phyloP scores from a whole-genome alignment of 1,140 invertebrate species.

The Drosophila funebris region DNA sequence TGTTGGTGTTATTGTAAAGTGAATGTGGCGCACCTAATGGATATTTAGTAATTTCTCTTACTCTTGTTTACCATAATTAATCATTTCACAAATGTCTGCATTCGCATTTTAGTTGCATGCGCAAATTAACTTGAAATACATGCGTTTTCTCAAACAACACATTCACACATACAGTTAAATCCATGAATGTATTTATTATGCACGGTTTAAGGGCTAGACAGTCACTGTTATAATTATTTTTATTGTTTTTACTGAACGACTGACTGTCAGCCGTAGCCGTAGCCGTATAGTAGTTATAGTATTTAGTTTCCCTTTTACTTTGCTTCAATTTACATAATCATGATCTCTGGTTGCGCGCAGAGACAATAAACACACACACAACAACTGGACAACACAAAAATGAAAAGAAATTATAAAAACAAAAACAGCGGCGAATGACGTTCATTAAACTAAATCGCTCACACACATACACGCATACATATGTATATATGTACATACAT shows the following conservation, averaged over 20 bases:
- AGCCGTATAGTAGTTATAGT: constrained; percentile 48
- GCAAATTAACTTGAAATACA: constrained; percentile 46
- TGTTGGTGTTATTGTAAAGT: constrained; percentile 41
- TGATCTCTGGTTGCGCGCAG: constrained; percentile 53
- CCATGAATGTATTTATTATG: constrained; percentile 25
- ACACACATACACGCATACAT: constrained; percentile 15
- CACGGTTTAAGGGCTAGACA: constrained; percentile 31
- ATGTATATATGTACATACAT: constrained; percentile 9
- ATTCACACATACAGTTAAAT: constrained; percentile 27
- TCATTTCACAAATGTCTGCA: constrained; percentile 42
- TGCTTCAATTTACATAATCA: constrained; percentile 78
- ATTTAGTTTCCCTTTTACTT: constrained; percentile 81
- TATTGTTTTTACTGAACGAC: constrained; percentile 8
- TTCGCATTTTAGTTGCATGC: constrained; percentile 48
- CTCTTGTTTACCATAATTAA: constrained; percentile 63
- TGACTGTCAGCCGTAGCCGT: too few relatives aligned
- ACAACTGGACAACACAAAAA: constrained; percentile 39
- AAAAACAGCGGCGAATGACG: constrained; percentile 44
- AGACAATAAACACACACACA: constrained; percentile 42
- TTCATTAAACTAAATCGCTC: constrained; percentile 69
- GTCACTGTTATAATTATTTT: constrained; percentile 19
- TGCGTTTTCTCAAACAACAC: not conserved
- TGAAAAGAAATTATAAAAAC: constrained; percentile 23
- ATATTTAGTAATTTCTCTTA: constrained; percentile 52
- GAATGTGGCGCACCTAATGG: constrained; percentile 71